These are phyloP conservation scores for Saccopteryx leptura DNA, from an alignment of 2,113 vertebrate species.

Conservation along the genomic window DNA sequence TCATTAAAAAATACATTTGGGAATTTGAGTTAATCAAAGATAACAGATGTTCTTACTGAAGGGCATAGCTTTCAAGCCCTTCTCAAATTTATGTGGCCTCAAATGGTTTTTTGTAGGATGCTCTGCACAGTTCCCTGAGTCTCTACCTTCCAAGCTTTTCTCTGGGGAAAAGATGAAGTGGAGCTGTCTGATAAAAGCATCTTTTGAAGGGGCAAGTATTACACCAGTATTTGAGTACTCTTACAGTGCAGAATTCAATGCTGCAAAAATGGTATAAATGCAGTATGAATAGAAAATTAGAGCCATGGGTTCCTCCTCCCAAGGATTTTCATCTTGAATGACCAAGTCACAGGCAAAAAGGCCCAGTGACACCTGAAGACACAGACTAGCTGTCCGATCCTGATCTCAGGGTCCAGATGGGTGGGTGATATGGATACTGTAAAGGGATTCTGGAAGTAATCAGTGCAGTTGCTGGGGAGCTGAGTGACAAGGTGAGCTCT, in stretches of 20 bases:
- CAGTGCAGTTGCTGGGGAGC: neutral
- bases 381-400: neutral
- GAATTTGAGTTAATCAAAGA: neutral
- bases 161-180: neutral
- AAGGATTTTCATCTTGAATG: neutral
- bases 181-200: neutral
- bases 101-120: neutral
- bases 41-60: neutral
- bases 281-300: neutral
- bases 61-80: neutral
- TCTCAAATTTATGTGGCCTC: neutral
- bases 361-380: neutral
- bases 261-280: neutral
- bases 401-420: neutral
- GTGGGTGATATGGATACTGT: neutral
- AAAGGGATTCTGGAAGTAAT: neutral
- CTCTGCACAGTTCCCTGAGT: neutral
- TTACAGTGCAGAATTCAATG: neutral
- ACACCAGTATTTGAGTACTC: neutral
- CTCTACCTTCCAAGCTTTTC: neutral
- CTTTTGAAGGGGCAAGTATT: neutral
- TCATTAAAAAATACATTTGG: neutral
- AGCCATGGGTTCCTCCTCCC: neutral
- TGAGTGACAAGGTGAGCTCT: neutral
- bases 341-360: neutral